A percentile compares a stretch with the other conserved stretches of the same genome.
Evolutionary conservation across 2,113 vertebrate genomes (phyloP).

Genomic region (Taxidea taxus): DNA sequence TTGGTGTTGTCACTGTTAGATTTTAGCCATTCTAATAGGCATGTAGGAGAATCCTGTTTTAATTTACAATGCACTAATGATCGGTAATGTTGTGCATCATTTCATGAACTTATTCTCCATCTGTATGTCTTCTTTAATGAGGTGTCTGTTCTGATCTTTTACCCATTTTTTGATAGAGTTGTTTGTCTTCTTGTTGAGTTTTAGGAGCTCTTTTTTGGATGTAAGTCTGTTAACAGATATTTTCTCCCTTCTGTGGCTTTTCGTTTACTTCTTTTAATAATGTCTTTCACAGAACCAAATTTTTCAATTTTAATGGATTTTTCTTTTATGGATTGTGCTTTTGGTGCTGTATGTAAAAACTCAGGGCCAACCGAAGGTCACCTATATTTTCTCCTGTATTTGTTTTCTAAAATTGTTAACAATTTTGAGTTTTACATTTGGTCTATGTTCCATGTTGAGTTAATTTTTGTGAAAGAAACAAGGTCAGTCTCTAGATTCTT

Average conservation of each 20-base stretch:
- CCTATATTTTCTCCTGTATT: background rate
- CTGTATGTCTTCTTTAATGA: background rate
- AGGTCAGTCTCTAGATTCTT: background rate
- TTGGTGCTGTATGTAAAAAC: background rate
- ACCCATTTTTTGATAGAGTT: background rate
- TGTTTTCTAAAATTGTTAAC: background rate
- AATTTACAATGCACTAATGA: background rate
- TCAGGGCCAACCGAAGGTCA: background rate
- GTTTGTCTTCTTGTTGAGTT: background rate
- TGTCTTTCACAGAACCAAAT: background rate
- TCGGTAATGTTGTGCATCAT: background rate
- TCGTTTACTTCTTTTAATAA: background rate
- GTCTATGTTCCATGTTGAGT: background rate
- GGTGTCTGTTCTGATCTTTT: background rate
- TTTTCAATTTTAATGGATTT: background rate
- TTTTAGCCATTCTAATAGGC: background rate
- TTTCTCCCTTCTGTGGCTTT: background rate
- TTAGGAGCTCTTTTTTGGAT: slow-evolving; percentile 10
- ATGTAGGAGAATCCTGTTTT: background rate
- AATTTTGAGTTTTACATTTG: background rate
- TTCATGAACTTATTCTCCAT: background rate
- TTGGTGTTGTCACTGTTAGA: background rate
- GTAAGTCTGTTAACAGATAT: background rate
- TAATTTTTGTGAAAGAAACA: background rate
- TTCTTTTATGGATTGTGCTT: background rate